These are phyloP conservation scores for Psephotus haematonotus DNA, from an alignment of 2,113 vertebrate species.

Conservation along the genomic window DNA sequence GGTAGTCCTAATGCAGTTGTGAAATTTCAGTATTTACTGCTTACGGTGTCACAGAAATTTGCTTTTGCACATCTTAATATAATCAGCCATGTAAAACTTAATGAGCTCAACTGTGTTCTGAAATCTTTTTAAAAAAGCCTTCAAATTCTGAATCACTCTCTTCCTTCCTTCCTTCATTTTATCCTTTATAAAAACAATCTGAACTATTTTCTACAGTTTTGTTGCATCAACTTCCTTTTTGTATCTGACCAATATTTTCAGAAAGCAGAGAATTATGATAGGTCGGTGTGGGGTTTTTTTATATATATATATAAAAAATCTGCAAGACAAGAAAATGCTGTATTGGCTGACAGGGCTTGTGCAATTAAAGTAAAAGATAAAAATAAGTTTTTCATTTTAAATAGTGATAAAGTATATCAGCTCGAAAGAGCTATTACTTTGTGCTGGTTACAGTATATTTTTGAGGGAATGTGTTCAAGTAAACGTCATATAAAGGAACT, in stretches of 20 bases:
- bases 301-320: neutral
- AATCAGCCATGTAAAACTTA: neutral
- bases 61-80: neutral
- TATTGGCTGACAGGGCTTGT: neutral
- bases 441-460: neutral
- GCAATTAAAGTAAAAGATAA: neutral
- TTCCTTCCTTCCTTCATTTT: neutral
- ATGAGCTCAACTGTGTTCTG: neutral
- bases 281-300: neutral
- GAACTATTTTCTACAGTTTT: neutral
- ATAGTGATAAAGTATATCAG: neutral
- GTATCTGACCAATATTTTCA: neutral
- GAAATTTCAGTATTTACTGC: neutral
- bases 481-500: neutral
- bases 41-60: neutral
- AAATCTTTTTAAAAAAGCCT: neutral
- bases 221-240: neutral
- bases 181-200: neutral
- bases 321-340: fast-evolving
- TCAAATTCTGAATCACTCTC: neutral
- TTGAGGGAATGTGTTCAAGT: neutral
- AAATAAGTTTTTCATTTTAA: neutral
- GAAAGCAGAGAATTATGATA: neutral
- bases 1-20: neutral
- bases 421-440: neutral